Evolutionary conservation across 2,113 vertebrate species (phyloP), one percentile per base, ranked within the genome.

Genomic region (Oncorhynchus kisutch): DNA sequence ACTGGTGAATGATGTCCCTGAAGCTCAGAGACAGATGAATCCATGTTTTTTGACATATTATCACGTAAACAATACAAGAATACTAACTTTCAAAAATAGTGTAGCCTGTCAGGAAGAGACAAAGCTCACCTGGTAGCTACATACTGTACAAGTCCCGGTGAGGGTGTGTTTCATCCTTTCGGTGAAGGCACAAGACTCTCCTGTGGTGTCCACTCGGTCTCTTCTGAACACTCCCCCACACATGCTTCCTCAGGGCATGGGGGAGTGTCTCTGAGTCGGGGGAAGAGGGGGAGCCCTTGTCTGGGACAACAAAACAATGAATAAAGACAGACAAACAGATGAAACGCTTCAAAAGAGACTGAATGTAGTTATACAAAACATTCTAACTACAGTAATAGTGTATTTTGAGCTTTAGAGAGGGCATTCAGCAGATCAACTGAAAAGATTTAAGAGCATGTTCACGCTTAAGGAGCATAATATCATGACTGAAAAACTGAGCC

Each of bases 271-370:
- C 68, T 82, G 82, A 24, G 81, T 82, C 8, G 91, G 90, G 57
- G 91, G 91, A 51, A 85, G 87, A 65, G 91, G 91, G 8, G 91
- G 85, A 0, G 85, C 78, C 24, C 91, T 85, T 54, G 81, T 86
- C 91, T 92, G 59, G 51, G 81, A 66, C 18, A 9, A 80, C 48
- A 67, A 66, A 8, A 67, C 39, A 45, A 45, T 45, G 39, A 45
- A 11, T 45, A 11, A 45, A 45, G 39, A 45, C 9, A 11, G 8
- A 45, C 39, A 45, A 9, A 45, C 39, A 12, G 39, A 45, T 45
- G 39, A 45, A 45, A 45, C 8, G 39, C 39, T 45, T 45, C 39
- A 45, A 45, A 45, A 9, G 39, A 45, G 39, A 45, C 39, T 39
- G 39, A 45, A 45, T 45, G 39, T 45, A 3, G 39, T 45, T 45